Conservation (phyloP, 2,888 invertebrate genomes). For the Polyommatus iphigenia region DNA sequence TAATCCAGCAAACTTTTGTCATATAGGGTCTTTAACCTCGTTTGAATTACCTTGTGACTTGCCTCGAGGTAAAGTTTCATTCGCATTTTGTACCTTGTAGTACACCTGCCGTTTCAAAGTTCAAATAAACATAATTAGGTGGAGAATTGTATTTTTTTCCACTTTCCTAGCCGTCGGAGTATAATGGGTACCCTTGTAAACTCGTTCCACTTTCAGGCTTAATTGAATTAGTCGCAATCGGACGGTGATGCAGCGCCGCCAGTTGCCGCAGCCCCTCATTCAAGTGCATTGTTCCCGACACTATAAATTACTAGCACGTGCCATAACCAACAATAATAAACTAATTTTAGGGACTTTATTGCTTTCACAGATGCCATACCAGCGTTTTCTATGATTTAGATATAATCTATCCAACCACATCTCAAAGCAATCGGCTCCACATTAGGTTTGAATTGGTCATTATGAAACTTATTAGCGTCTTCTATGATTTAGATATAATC, state of each 20-base stretch:
- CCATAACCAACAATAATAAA: slow-evolving; percentile 23
- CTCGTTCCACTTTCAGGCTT: slow-evolving; percentile 65
- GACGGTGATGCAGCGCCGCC: slow-evolving; percentile 51
- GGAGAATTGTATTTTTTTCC: background rate
- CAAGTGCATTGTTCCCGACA: slow-evolving; percentile 41
- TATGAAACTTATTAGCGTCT: background rate
- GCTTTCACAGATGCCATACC: slow-evolving; percentile 24
- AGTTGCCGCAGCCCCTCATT: slow-evolving; percentile 43
- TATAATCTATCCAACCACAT: background rate
- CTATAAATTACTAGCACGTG: slow-evolving; percentile 30
- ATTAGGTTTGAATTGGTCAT: background rate
- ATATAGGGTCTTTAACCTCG: slow-evolving; percentile 13
- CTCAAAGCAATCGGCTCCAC: background rate
- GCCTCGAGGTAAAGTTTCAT: background rate
- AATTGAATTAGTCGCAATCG: slow-evolving; percentile 77
- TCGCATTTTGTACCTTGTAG: background rate
- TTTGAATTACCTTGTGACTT: slow-evolving; percentile 3
- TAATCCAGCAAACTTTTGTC: background rate
- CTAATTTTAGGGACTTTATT: slow-evolving; percentile 26
- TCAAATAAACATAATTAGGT: slow-evolving; percentile 15
- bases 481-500: too few relatives aligned
- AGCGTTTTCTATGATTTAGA: background rate
- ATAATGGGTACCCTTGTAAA: slow-evolving; percentile 27
- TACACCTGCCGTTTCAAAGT: slow-evolving; percentile 24
- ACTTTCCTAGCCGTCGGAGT: slow-evolving; percentile 15